Conservation (phyloP, 2,113 vertebrate species). For the Loxodonta africana region DNA sequence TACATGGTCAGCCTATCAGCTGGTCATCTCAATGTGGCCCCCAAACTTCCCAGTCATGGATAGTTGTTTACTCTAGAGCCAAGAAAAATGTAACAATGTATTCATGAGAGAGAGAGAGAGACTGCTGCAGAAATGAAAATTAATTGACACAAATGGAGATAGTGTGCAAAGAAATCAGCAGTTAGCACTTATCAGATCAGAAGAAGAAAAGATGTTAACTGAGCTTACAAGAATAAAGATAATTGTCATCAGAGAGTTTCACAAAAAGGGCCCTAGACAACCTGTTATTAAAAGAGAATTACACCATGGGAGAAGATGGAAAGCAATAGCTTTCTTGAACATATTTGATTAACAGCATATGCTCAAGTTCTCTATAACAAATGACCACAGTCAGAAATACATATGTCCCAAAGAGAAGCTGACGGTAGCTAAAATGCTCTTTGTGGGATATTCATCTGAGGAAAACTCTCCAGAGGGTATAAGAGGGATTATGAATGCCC, state of each 20-base stretch:
- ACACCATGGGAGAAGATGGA: conserved; percentile 46
- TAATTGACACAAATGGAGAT: neutral
- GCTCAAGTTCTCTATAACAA: conserved; percentile 58
- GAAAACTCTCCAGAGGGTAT: conserved; percentile 40
- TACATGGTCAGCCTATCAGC: neutral
- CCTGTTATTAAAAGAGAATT: conserved; percentile 26
- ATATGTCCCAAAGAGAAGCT: conserved; percentile 47
- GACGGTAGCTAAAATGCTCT: conserved; percentile 64
- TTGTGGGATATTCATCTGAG: conserved; percentile 68
- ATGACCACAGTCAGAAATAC: conserved; percentile 63
- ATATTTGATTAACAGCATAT: conserved; percentile 58
- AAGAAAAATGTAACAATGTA: neutral
- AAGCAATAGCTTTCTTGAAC: conserved; percentile 51
- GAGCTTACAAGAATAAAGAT: neutral
- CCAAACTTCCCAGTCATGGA: neutral
- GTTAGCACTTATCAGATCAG: conserved; percentile 20
- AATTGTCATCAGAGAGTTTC: conserved; percentile 31
- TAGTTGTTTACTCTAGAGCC: neutral
- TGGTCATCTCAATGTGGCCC: neutral
- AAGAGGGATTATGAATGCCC: conserved; percentile 51
- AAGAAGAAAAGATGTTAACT: conserved; percentile 24
- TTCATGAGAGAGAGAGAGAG: neutral
- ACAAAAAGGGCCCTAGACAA: conserved; percentile 37
- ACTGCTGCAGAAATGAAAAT: neutral
- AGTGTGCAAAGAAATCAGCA: neutral